These are phyloP conservation scores for Monopterus albus DNA, from an alignment of 2,113 vertebrate genomes.

Conservation along the genomic window DNA sequence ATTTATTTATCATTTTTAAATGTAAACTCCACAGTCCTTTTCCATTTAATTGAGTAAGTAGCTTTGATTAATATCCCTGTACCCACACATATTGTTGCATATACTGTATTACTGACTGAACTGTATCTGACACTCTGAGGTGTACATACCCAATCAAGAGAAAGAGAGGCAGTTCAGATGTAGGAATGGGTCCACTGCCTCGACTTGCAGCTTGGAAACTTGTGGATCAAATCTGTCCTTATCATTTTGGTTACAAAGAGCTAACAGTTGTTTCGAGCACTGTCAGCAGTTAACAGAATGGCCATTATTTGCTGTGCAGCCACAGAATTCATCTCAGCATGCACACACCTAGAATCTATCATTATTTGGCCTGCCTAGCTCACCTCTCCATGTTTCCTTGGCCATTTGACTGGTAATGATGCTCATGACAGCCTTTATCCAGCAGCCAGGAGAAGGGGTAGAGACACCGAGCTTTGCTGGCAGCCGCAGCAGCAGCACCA, in stretches of 20 bases:
- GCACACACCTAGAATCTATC: slow-evolving; percentile 64
- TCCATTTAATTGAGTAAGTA: slow-evolving; percentile 60
- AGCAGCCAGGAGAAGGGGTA: slow-evolving; percentile 28
- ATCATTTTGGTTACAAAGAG: slow-evolving; percentile 61
- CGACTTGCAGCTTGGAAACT: slow-evolving; percentile 30
- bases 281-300: slow-evolving; percentile 65
- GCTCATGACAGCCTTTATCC: slow-evolving; percentile 47
- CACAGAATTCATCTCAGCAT: slow-evolving; percentile 54
- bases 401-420: slow-evolving; percentile 50
- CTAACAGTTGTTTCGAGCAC: slow-evolving; percentile 72
- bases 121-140: slow-evolving; percentile 41
- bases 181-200: slow-evolving; percentile 31
- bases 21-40: slow-evolving; percentile 43
- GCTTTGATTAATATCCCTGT: slow-evolving; percentile 62
- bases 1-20: slow-evolving; percentile 41
- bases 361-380: slow-evolving; percentile 60
- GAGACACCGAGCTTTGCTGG: slow-evolving; percentile 44
- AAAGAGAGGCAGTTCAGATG: slow-evolving; percentile 36
- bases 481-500: slow-evolving; percentile 7
- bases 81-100: slow-evolving; percentile 42
- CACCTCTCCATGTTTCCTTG: slow-evolving; percentile 34
- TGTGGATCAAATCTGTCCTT: slow-evolving; percentile 62
- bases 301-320: slow-evolving; percentile 62
- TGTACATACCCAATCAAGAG: slow-evolving; percentile 8
- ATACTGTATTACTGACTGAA: slow-evolving; percentile 30